phyloP scores from a whole-genome alignment of 2,797 vertebrate genomes.

The Cetoscarus ocellatus region DNA sequence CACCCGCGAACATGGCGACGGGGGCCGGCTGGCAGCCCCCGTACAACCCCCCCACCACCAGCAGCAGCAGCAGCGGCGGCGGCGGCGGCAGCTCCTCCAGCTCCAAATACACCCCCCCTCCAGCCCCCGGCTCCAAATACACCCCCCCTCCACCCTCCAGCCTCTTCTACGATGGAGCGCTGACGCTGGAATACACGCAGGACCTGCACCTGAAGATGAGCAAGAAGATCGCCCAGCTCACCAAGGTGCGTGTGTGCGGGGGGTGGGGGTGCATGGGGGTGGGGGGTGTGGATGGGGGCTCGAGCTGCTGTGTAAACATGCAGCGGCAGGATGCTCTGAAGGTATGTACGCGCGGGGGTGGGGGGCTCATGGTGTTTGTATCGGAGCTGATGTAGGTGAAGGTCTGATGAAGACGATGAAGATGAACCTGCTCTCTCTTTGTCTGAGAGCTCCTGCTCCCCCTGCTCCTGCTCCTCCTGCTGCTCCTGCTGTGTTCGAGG shows the following conservation, averaged over 20 bases:
- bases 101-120: conserved; percentile 36
- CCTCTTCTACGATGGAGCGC: conserved; percentile 76
- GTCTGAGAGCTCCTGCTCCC: neutral
- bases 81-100: neutral
- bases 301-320: conserved; percentile 6
- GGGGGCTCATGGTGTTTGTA: too few relatives aligned
- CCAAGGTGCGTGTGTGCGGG: conserved; percentile 76
- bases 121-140: conserved; percentile 59
- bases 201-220: conserved; percentile 88
- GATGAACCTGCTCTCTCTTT: neutral
- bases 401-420: too few relatives aligned
- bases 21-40: conserved; percentile 78
- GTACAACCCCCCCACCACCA: conserved; percentile 48
- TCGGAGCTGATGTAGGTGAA: too few relatives aligned
- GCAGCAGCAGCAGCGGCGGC: neutral
- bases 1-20: conserved; percentile 75
- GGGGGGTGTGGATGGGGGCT: neutral
- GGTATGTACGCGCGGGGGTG: neutral
- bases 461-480: too few relatives aligned
- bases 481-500: conserved; percentile 10
- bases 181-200: conserved; percentile 83
- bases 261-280: neutral
- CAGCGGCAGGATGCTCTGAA: neutral
- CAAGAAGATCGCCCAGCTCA: conserved; percentile 87
- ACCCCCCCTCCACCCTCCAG: conserved; percentile 49